Percentiles rank a stretch among this genome's conserved stretches.
Conservation (phyloP, 1,140 invertebrate genomes). For the Brachionus manjavacas region DNA sequence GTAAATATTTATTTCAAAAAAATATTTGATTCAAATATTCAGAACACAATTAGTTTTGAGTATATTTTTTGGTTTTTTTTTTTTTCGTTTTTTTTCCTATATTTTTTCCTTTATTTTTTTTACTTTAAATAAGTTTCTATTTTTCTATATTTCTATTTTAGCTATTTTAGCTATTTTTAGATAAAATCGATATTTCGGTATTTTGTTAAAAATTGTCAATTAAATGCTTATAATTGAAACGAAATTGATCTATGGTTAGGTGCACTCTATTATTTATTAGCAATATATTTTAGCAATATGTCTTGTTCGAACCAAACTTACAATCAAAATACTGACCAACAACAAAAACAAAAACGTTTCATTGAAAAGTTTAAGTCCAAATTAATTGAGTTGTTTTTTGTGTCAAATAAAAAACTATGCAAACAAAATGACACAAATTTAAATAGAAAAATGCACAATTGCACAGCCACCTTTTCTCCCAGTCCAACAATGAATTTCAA, state of each 20-base stretch:
- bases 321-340: background rate
- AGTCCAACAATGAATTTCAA: background rate
- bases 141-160: too few relatives aligned
- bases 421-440: background rate
- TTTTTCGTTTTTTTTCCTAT: background rate
- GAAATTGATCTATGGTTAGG: background rate
- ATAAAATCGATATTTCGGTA: background rate
- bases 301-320: background rate
- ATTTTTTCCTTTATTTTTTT: too few relatives aligned
- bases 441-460: background rate
- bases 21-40: background rate
- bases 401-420: background rate
- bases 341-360: conserved; percentile 10
- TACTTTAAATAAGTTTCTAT: too few relatives aligned
- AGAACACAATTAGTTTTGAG: background rate
- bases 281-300: background rate
- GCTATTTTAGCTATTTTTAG: background rate
- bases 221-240: background rate
- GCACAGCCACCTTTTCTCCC: background rate
- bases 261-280: background rate
- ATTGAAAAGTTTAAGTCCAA: conserved; percentile 13
- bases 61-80: background rate
- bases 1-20: background rate
- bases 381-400: conserved; percentile 17
- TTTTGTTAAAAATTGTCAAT: background rate